phyloP scores from a whole-genome alignment of 2,888 invertebrate genomes.

The Coecobrya sp. region DNA sequence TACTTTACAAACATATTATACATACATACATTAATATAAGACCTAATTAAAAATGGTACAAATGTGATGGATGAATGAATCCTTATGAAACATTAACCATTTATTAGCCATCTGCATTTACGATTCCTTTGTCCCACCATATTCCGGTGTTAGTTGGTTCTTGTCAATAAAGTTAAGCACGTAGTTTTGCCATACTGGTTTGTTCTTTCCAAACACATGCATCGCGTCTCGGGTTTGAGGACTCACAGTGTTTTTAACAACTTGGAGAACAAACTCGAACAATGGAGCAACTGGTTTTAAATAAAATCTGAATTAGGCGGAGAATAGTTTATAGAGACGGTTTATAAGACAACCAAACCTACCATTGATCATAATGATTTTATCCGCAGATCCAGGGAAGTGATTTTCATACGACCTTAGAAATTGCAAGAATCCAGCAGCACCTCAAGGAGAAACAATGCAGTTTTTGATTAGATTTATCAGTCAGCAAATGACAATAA shows the following conservation, averaged over 20 bases:
- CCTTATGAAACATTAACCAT: too few species aligned
- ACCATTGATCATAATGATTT: slow-evolving; percentile 77
- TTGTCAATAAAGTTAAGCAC: slow-evolving; percentile 65
- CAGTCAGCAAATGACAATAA: too few species aligned
- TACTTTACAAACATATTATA: too few species aligned
- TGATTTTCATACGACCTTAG: slow-evolving; percentile 72
- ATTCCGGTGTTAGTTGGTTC: slow-evolving; percentile 40
- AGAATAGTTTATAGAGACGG: neutral
- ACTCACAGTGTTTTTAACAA: slow-evolving; percentile 54
- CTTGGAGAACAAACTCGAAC: slow-evolving; percentile 72
- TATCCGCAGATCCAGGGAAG: slow-evolving; percentile 68
- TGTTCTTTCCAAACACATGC: slow-evolving; percentile 76
- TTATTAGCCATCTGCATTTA: too few species aligned
- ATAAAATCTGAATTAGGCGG: neutral
- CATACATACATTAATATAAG: neutral
- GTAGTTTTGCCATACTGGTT: slow-evolving; percentile 64
- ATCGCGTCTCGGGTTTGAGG: slow-evolving; percentile 62
- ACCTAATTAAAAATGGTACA: neutral
- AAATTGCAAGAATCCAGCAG: slow-evolving; percentile 71
- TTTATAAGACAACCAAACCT: neutral
- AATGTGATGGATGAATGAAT: too few species aligned
- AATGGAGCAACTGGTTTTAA: slow-evolving; percentile 55
- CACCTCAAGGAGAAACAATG: slow-evolving; percentile 32
- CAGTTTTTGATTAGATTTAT: too few species aligned
- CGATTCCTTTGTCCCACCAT: neutral